These are phyloP conservation scores for Lophius americanus DNA, from an alignment of 2,797 vertebrate genomes.

Conservation along the genomic window DNA sequence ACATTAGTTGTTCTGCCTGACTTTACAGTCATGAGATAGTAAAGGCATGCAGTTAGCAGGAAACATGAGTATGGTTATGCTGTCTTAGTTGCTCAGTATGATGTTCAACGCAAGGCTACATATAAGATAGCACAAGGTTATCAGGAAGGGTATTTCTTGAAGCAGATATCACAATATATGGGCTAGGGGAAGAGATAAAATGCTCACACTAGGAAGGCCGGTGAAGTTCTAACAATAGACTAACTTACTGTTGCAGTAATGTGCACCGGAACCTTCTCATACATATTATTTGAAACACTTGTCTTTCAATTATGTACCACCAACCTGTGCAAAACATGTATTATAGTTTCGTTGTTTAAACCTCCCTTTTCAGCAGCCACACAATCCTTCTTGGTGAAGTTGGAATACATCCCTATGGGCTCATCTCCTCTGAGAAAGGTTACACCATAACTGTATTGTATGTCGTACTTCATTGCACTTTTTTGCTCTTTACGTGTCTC, in stretches of 20 bases:
- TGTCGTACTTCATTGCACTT: neutral
- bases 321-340: constrained; percentile 34
- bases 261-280: constrained; percentile 44
- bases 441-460: constrained; percentile 1
- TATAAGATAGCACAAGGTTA: constrained; percentile 53
- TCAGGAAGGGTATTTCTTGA: constrained; percentile 45
- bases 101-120: constrained; percentile 27
- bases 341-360: constrained; percentile 13
- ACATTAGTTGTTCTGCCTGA: constrained; percentile 36
- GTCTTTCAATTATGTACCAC: constrained; percentile 35
- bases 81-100: constrained; percentile 14
- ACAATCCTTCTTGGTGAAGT: constrained; percentile 17
- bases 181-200: constrained; percentile 48
- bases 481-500: constrained; percentile 8
- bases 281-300: constrained; percentile 55
- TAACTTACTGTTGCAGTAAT: constrained; percentile 51
- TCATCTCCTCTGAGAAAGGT: constrained; percentile 23
- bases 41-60: constrained; percentile 1
- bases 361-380: constrained; percentile 26
- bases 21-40: constrained; percentile 42
- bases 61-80: constrained; percentile 5
- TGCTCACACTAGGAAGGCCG: constrained; percentile 23
- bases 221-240: constrained; percentile 35
- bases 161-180: constrained; percentile 50
- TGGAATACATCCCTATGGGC: constrained; percentile 46